These are phyloP conservation scores for Leucophenga maculata DNA, from an alignment of 2,888 invertebrate genomes.

Conservation along the genomic window DNA sequence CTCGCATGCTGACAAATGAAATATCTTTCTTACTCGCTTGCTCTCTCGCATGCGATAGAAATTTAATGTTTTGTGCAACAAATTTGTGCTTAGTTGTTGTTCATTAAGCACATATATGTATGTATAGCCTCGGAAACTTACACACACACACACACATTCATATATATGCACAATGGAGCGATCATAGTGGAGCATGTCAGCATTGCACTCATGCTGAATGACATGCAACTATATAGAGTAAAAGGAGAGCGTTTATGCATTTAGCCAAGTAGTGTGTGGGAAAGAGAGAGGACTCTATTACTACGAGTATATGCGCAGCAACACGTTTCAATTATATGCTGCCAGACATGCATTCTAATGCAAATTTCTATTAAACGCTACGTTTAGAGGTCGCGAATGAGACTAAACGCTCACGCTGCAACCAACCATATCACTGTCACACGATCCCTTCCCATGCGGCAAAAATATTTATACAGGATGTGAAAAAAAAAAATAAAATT, in stretches of 20 bases:
- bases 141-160: conserved; percentile 38
- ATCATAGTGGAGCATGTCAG: not conserved
- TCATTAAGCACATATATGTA: conserved; percentile 34
- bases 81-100: conserved; percentile 26
- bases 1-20: conserved; percentile 8
- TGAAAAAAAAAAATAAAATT: too few relatives aligned
- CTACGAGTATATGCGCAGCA: too few relatives aligned
- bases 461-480: too few relatives aligned
- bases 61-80: conserved; percentile 18
- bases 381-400: conserved; percentile 35
- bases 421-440: not conserved
- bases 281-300: conserved; percentile 38
- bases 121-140: too few relatives aligned
- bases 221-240: conserved; percentile 45
- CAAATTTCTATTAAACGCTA: conserved; percentile 35
- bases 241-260: conserved; percentile 32
- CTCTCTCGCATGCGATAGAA: conserved; percentile 21
- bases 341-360: conserved; percentile 47
- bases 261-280: conserved; percentile 36
- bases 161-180: too few relatives aligned
- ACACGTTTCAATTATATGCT: conserved; percentile 32
- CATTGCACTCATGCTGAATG: not conserved
- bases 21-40: too few relatives aligned
- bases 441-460: too few relatives aligned
- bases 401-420: not conserved